phyloP scores from a whole-genome alignment of 2,888 invertebrate species.

The Drosophila eohydei region DNA sequence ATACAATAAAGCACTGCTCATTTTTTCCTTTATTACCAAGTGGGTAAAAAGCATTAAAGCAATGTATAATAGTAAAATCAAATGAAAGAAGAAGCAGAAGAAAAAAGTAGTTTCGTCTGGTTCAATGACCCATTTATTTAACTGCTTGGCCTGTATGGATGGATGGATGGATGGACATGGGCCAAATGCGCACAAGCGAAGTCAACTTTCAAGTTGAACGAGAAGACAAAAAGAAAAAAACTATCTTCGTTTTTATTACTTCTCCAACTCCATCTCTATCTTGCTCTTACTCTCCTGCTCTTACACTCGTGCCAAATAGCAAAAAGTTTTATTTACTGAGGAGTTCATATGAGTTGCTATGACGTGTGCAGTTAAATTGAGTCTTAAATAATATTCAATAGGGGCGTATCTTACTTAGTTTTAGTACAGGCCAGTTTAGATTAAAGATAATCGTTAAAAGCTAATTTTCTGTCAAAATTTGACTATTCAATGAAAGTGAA shows the following conservation, averaged over 20 bases:
- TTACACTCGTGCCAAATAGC: background rate
- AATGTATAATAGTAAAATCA: conserved; percentile 36
- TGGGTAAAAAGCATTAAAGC: conserved; percentile 26
- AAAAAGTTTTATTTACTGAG: background rate
- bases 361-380: background rate
- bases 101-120: conserved; percentile 23
- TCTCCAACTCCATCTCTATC: background rate
- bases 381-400: background rate
- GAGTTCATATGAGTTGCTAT: background rate
- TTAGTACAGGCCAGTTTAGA: no score
- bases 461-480: background rate
- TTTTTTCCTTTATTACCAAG: conserved; percentile 14
- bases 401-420: background rate
- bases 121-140: conserved; percentile 59
- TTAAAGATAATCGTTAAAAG: no score
- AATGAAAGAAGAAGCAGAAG: conserved; percentile 11
- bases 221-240: conserved; percentile 3
- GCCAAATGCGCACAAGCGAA: conserved; percentile 33
- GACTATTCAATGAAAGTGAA: conserved; percentile 38
- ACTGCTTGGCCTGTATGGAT: conserved; percentile 23
- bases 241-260: conserved; percentile 8
- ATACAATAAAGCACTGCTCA: conserved; percentile 21
- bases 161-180: conserved; percentile 36
- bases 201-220: conserved; percentile 39
- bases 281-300: background rate